These are phyloP conservation scores for Morpho achilles DNA, from an alignment of 2,888 invertebrate species.

Conservation along the genomic window DNA sequence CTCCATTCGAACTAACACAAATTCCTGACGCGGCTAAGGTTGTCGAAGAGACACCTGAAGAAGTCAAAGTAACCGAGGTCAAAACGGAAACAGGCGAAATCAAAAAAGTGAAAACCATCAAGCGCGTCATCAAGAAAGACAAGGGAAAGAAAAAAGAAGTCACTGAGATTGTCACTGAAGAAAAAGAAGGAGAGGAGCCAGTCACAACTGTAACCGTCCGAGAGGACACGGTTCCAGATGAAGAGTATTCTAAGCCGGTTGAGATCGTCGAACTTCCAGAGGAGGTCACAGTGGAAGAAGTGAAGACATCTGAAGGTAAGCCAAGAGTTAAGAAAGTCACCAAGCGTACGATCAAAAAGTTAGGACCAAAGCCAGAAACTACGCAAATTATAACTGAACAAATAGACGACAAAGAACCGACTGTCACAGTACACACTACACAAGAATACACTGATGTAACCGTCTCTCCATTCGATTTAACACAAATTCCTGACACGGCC, in stretches of 20 bases:
- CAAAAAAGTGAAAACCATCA: conserved; percentile 12
- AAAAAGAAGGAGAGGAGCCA: conserved; percentile 33
- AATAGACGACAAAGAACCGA: no score
- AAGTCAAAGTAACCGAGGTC: no score
- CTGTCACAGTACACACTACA: no score
- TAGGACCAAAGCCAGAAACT: no score
- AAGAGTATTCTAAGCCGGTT: conserved; percentile 29
- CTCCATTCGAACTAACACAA: no score
- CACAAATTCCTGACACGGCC: no score
- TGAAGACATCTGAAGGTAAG: conserved; percentile 37
- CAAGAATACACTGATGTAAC: no score
- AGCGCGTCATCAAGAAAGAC: conserved; percentile 40
- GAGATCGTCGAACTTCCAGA: conserved; percentile 32
- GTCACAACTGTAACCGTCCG: conserved; percentile 31
- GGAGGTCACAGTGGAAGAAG: conserved; percentile 44
- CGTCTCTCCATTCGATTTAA: no score
- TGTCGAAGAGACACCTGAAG: no score
- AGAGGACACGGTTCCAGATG: conserved; percentile 25
- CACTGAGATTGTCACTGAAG: conserved; percentile 32
- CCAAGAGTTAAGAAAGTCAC: conserved; percentile 38
- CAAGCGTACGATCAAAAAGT: conserved; percentile 27
- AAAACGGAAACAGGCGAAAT: no score
- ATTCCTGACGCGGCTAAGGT: no score
- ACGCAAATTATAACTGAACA: no score
- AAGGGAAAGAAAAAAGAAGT: conserved; percentile 29